These are phyloP conservation scores for Ptilodon capucinus DNA, from an alignment of 2,888 invertebrate genomes.

Conservation along the genomic window DNA sequence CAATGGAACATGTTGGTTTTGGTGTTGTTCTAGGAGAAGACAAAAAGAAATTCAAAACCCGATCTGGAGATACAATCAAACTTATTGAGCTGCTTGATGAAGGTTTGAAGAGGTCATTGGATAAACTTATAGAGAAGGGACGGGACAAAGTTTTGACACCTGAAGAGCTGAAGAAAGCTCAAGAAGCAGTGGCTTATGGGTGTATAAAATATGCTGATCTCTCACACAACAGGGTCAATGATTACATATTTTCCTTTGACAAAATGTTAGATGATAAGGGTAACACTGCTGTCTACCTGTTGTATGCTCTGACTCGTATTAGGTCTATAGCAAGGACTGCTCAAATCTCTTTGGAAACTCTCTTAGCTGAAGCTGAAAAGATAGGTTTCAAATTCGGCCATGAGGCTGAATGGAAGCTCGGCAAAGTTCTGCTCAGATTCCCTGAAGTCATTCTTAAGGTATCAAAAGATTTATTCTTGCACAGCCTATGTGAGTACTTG, in stretches of 20 bases:
- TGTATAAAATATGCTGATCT: constrained; percentile 99
- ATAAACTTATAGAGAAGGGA: constrained; percentile 93
- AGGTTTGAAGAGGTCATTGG: constrained; percentile 90
- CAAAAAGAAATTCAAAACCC: constrained; percentile 99
- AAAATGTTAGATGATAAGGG: constrained; percentile 99
- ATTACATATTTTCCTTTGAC: constrained; percentile 99
- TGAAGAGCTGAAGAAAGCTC: constrained; percentile 91
- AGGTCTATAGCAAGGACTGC: constrained; percentile 93
- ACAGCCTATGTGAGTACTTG: constrained; percentile 96
- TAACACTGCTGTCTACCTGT: constrained; percentile 98
- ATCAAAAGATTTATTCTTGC: constrained; percentile 90
- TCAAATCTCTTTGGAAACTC: constrained; percentile 84
- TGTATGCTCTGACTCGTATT: constrained; percentile 97
- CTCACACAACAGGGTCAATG: constrained; percentile 94
- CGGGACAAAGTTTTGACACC: constrained; percentile 91
- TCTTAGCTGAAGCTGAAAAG: constrained; percentile 83
- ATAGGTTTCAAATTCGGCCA: constrained; percentile 88
- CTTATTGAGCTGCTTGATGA: constrained; percentile 95
- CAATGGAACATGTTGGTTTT: constrained; percentile 96
- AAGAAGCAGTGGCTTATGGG: constrained; percentile 97
- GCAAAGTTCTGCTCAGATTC: constrained; percentile 92
- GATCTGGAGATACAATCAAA: constrained; percentile 97
- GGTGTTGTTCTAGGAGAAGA: constrained; percentile 99
- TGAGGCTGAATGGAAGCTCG: constrained; percentile 97
- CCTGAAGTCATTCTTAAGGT: constrained; percentile 93